Conservation (phyloP, 2,113 vertebrate genomes). For the Pseudopodoces humilis region DNA sequence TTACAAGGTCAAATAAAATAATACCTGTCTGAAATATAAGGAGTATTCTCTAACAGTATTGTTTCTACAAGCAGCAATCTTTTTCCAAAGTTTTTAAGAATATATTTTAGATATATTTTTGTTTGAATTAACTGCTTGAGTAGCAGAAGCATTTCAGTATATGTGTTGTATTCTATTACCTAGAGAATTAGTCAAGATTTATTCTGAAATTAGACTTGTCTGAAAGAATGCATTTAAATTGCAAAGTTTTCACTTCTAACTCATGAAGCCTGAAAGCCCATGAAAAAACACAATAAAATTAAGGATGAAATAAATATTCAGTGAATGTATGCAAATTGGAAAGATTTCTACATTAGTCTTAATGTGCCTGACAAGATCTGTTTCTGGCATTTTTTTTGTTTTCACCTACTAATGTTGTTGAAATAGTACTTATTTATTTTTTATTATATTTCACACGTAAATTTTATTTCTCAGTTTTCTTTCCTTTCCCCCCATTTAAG, state of each 20-base stretch:
- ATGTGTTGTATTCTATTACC: background rate
- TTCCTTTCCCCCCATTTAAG: constrained; percentile 65
- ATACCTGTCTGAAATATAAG: background rate
- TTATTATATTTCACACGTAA: background rate
- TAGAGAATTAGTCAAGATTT: background rate
- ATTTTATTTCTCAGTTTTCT: constrained; percentile 50
- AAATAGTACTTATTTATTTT: background rate
- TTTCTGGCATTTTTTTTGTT: background rate
- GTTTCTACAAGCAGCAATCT: background rate
- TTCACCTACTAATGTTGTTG: background rate
- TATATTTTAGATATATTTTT: background rate
- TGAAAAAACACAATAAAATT: background rate
- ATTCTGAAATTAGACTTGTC: background rate
- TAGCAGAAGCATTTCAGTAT: background rate
- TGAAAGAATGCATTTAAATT: background rate
- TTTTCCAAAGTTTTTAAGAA: background rate
- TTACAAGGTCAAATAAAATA: constrained; percentile 19
- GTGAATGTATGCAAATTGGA: background rate
- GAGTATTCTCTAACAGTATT: background rate
- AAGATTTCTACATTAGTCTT: background rate
- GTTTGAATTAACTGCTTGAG: background rate
- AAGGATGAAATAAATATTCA: background rate
- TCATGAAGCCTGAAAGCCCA: background rate
- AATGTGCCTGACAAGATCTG: background rate
- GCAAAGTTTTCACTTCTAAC: background rate